Conservation (phyloP, 2,113 vertebrate genomes). For the Megalops atlanticus region DNA sequence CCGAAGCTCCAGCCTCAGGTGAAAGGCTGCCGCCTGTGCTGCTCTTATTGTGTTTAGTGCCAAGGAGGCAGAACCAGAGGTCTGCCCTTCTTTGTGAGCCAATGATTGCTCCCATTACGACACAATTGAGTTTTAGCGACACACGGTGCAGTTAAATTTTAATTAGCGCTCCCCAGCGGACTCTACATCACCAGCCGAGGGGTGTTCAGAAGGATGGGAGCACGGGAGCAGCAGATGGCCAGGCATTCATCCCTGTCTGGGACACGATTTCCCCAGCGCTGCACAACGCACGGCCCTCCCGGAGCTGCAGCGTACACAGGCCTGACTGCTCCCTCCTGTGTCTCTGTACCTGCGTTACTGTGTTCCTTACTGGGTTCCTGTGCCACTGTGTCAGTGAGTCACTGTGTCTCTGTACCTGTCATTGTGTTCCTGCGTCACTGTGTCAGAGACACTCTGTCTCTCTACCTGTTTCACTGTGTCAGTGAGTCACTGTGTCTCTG, state of each 20-base stretch:
- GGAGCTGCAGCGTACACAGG: slow-evolving; percentile 11
- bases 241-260: slow-evolving; percentile 55
- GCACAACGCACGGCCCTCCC: neutral
- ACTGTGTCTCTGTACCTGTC: neutral
- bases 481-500: neutral
- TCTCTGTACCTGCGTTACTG: neutral
- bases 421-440: neutral
- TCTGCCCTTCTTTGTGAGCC: neutral
- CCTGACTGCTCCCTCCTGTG: neutral
- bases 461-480: neutral
- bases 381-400: too few species aligned
- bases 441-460: neutral
- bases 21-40: neutral
- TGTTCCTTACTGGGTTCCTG: neutral
- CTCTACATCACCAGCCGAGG: slow-evolving; percentile 31
- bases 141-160: slow-evolving; percentile 46
- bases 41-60: neutral
- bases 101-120: slow-evolving; percentile 17
- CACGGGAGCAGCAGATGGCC: slow-evolving; percentile 46
- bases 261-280: slow-evolving; percentile 47
- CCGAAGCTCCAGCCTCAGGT: neutral
- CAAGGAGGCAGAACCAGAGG: too few species aligned
- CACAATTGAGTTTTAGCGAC: neutral
- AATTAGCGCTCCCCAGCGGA: slow-evolving; percentile 51
- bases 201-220: slow-evolving; percentile 53